Conservation (phyloP, 2,888 invertebrate species). For the Protophormia terraenovae region DNA sequence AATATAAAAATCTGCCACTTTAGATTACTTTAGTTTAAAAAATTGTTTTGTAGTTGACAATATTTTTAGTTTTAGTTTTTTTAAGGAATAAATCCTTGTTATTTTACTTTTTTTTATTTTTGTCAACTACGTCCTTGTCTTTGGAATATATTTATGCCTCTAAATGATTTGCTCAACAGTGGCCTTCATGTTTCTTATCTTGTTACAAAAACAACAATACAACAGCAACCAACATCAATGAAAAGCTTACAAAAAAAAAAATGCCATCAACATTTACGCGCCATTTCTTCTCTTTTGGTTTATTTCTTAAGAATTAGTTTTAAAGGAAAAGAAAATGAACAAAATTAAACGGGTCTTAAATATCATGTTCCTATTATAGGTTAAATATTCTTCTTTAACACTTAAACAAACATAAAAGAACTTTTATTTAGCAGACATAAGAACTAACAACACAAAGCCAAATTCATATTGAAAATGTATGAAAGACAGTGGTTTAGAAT, state of each 20-base stretch:
- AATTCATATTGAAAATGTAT: not conserved
- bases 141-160: not conserved
- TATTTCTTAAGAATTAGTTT: not conserved
- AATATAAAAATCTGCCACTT: not conserved
- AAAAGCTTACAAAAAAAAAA: not conserved
- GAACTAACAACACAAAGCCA: not conserved
- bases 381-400: not conserved
- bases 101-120: not conserved
- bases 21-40: not conserved
- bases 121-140: conserved; percentile 20
- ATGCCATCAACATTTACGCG: conserved; percentile 25
- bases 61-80: not conserved
- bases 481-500: not conserved
- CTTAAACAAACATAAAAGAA: not conserved
- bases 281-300: conserved; percentile 32
- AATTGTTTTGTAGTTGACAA: not conserved
- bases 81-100: not conserved
- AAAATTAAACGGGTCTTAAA: not conserved
- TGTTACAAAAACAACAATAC: not conserved
- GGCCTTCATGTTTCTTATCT: conserved; percentile 37
- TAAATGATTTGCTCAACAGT: conserved; percentile 27
- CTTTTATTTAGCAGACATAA: not conserved
- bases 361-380: conserved; percentile 23
- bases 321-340: not conserved
- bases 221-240: not conserved